Conservation (phyloP, 1,140 invertebrate genomes). For the Grapholita molesta region DNA sequence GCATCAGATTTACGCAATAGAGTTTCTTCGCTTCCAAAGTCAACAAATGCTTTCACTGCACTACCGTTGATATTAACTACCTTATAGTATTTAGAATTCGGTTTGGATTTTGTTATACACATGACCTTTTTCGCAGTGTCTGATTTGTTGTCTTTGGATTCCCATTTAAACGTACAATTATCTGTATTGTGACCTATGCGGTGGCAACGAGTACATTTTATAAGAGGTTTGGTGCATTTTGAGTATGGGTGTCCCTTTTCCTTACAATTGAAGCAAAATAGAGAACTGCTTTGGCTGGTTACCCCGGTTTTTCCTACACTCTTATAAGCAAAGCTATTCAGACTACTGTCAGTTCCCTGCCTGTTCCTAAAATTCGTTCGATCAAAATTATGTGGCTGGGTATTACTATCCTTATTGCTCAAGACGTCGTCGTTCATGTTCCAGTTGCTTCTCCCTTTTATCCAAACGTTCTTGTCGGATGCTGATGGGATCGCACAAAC, state of each 20-base stretch:
- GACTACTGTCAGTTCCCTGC: too few species aligned
- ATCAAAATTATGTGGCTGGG: too few species aligned
- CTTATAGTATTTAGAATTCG: conserved; percentile 21
- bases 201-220: conserved; percentile 22
- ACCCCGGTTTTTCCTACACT: too few species aligned
- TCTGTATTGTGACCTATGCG: conserved; percentile 22
- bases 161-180: neutral
- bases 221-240: conserved; percentile 21
- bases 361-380: too few species aligned
- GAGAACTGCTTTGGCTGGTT: too few species aligned
- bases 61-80: neutral
- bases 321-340: too few species aligned
- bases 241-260: conserved; percentile 25
- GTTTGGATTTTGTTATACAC: conserved; percentile 8
- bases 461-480: too few species aligned
- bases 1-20: conserved; percentile 15
- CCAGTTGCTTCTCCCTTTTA: too few species aligned
- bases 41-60: conserved; percentile 18
- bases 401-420: too few species aligned
- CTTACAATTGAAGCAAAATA: conserved; percentile 30
- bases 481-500: too few species aligned
- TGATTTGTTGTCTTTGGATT: neutral
- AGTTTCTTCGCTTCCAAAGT: conserved; percentile 27
- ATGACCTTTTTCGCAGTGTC: conserved; percentile 13
- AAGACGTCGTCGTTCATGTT: too few species aligned